Conservation (phyloP, 2,888 invertebrate genomes). For the Nesidiocoris tenuis region DNA sequence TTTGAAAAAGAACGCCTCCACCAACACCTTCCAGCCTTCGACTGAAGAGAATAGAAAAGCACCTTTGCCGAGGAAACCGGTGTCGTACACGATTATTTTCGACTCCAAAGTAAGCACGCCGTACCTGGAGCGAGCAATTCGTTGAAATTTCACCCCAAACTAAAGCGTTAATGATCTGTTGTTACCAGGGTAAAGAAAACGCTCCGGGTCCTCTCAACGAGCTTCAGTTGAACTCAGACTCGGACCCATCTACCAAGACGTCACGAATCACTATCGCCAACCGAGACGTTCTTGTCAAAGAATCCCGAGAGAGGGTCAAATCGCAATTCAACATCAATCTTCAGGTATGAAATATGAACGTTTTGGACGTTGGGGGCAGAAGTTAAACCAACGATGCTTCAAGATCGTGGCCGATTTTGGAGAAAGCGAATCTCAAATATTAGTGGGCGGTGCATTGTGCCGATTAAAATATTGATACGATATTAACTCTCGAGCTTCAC, state of each 20-base stretch:
- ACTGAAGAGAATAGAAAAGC: constrained; percentile 1
- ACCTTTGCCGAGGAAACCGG: constrained; percentile 12
- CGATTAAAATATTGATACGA: no score
- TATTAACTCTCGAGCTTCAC: no score
- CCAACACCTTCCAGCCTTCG: constrained; percentile 30
- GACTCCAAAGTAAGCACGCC: constrained; percentile 23
- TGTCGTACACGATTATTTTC: constrained; percentile 49
- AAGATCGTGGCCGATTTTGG: no score
- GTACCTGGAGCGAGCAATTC: no score
- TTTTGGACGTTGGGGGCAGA: no score
- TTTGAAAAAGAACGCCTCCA: constrained; percentile 39
- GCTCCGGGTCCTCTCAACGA: background rate
- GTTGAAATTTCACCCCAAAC: no score
- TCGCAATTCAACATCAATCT: constrained; percentile 16
- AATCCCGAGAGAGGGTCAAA: constrained; percentile 33
- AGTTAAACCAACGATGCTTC: no score
- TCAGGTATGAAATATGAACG: constrained; percentile 23
- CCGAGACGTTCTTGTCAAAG: constrained; percentile 36
- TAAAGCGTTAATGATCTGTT: background rate
- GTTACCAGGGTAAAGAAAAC: constrained; percentile 26
- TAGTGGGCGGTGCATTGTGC: no score
- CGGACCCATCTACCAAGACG: background rate
- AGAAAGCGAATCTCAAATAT: no score
- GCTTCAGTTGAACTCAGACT: background rate
- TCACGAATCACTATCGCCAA: constrained; percentile 22